Evolutionary conservation across 1,140 invertebrate species (phyloP).

Genomic region (Hylaeus anthracinus): DNA sequence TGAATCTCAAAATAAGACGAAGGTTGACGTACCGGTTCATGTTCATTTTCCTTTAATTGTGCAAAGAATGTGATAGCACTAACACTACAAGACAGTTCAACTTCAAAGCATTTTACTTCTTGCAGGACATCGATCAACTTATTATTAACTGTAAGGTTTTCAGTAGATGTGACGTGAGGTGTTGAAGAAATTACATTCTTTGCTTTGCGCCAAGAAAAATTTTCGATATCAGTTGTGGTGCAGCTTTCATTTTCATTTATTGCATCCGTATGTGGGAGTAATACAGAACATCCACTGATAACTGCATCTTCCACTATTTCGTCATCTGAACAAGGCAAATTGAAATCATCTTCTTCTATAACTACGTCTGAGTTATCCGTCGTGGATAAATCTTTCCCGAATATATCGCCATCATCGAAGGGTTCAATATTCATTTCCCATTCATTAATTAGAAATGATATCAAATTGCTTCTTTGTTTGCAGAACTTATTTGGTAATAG

Average conservation of each 20-base stretch:
- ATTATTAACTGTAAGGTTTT: constrained; percentile 26
- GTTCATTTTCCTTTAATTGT: constrained; percentile 56
- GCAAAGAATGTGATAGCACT: constrained; percentile 24
- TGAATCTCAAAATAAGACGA: constrained; percentile 1
- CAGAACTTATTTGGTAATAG: constrained; percentile 16
- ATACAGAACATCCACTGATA: constrained; percentile 26
- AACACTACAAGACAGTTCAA: constrained; percentile 46
- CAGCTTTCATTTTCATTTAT: background rate
- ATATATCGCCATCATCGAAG: background rate
- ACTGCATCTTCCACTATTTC: constrained; percentile 2
- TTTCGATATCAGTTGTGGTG: constrained; percentile 13
- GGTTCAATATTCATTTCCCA: constrained; percentile 31
- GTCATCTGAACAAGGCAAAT: background rate
- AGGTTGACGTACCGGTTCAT: background rate
- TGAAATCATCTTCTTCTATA: background rate
- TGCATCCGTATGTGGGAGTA: background rate
- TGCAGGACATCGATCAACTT: constrained; percentile 42
- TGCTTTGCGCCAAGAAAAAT: background rate
- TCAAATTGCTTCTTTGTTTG: constrained; percentile 21
- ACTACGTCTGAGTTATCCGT: background rate
- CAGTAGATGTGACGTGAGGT: constrained; percentile 15
- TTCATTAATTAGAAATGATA: constrained; percentile 36
- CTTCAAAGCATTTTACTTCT: constrained; percentile 49
- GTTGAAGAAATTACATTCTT: constrained; percentile 33
- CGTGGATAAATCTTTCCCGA: background rate